Percentiles rank a stretch among this genome's conserved stretches.
phyloP scores from a whole-genome alignment of 2,113 vertebrate genomes.

The Canis aureus region DNA sequence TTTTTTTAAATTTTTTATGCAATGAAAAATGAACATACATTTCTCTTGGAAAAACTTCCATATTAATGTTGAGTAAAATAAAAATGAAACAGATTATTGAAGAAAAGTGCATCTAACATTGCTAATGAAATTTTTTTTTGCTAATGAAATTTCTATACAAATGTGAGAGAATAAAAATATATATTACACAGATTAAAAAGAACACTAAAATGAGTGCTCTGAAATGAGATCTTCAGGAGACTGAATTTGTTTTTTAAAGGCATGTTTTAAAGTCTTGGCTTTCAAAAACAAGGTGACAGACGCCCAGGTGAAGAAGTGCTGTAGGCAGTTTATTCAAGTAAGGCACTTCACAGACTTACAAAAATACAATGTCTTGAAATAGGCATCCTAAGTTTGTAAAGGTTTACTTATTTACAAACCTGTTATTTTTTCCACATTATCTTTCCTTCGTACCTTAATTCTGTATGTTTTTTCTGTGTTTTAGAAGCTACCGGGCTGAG shows the following conservation, averaged over 20 bases:
- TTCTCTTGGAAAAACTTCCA: neutral
- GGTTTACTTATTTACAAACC: neutral
- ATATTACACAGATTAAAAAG: neutral
- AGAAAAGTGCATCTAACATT: neutral
- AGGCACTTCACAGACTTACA: neutral
- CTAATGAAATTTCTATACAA: slow-evolving; percentile 2
- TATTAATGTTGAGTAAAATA: neutral
- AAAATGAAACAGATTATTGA: neutral
- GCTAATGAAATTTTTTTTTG: neutral
- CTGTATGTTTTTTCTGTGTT: neutral
- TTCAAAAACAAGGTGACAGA: neutral
- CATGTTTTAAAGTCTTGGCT: neutral
- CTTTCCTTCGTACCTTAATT: slow-evolving; percentile 3
- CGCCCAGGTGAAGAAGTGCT: neutral
- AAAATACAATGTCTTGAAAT: neutral
- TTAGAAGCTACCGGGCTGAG: slow-evolving; percentile 6
- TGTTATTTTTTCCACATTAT: neutral
- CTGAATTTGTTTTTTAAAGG: neutral
- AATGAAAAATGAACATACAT: neutral
- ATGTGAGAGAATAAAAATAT: neutral
- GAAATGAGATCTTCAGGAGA: neutral
- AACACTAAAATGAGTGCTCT: neutral
- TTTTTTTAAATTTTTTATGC: neutral
- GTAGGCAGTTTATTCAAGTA: neutral
- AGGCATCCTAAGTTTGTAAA: neutral